phyloP scores from a whole-genome alignment of 2,113 vertebrate species.

The Henicopernis longicauda region DNA sequence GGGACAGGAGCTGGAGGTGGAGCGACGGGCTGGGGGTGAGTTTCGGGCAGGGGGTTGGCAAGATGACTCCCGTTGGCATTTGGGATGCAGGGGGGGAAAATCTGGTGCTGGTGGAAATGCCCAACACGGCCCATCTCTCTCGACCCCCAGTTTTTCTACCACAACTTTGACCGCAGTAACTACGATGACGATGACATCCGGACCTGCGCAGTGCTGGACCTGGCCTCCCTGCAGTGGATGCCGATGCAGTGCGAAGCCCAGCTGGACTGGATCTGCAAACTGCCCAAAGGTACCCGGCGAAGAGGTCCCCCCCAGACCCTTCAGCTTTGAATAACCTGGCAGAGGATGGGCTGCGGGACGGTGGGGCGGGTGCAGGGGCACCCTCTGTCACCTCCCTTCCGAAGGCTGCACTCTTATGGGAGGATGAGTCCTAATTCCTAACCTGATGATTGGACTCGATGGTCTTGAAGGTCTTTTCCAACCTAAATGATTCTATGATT shows the following conservation, averaged over 20 bases:
- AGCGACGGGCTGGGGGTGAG: constrained; percentile 91
- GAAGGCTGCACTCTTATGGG: not conserved
- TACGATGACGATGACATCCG: constrained; percentile 77
- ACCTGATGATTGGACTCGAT: no score
- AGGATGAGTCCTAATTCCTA: not conserved
- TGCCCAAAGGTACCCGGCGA: constrained; percentile 83
- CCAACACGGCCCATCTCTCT: not conserved
- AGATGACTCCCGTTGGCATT: not conserved
- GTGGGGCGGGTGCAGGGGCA: not conserved
- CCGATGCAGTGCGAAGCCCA: constrained; percentile 89
- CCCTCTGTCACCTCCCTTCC: not conserved
- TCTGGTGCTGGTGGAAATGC: not conserved
- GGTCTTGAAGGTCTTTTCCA: no score
- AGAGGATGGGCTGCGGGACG: not conserved
- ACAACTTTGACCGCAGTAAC: constrained; percentile 89
- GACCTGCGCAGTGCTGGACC: constrained; percentile 84
- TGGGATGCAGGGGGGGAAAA: not conserved
- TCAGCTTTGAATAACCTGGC: not conserved
- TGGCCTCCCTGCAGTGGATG: constrained; percentile 91
- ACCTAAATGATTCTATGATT: no score
- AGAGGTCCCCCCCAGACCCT: not conserved
- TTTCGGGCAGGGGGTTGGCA: not conserved
- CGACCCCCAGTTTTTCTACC: constrained; percentile 83
- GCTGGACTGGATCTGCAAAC: constrained; percentile 97
- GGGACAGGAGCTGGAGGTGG: constrained; percentile 89